Evolutionary conservation across 2,888 invertebrate species (phyloP).

Genomic region (Cephus sareptanus): DNA sequence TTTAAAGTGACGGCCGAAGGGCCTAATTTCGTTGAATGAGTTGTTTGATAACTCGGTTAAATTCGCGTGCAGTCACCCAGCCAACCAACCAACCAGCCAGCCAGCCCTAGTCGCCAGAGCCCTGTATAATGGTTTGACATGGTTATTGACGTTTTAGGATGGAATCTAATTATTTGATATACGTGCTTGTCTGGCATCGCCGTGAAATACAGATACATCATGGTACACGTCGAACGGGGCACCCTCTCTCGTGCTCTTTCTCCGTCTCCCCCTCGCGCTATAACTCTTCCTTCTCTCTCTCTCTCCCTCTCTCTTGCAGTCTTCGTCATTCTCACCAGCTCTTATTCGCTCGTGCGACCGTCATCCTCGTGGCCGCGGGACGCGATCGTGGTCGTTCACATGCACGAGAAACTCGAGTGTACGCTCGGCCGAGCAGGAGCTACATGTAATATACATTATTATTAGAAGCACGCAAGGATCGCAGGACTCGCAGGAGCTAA

Average conservation of each 20-base stretch:
- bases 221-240: not conserved
- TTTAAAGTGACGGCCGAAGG: slow-evolving; percentile 57
- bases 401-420: not conserved
- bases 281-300: too few relatives aligned
- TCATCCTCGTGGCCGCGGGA: slow-evolving; percentile 1
- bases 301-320: not conserved
- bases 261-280: slow-evolving; percentile 12
- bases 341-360: not conserved
- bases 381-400: not conserved
- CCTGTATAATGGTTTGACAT: slow-evolving; percentile 62
- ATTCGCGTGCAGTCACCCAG: slow-evolving; percentile 44
- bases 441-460: not conserved
- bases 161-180: slow-evolving; percentile 63
- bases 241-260: slow-evolving; percentile 4
- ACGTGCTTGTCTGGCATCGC: slow-evolving; percentile 48
- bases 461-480: slow-evolving; percentile 7
- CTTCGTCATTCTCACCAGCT: too few relatives aligned
- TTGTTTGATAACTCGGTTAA: slow-evolving; percentile 64
- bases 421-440: not conserved
- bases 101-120: slow-evolving; percentile 46
- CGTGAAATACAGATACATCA: slow-evolving; percentile 48
- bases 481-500: slow-evolving; percentile 1
- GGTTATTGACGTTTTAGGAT: slow-evolving; percentile 65
- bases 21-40: slow-evolving; percentile 65
- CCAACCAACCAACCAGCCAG: slow-evolving; percentile 25